A percentile compares a stretch with the other conserved stretches of the same genome.
phyloP scores from a whole-genome alignment of 2,888 invertebrate genomes.

The Netelia melanura region DNA sequence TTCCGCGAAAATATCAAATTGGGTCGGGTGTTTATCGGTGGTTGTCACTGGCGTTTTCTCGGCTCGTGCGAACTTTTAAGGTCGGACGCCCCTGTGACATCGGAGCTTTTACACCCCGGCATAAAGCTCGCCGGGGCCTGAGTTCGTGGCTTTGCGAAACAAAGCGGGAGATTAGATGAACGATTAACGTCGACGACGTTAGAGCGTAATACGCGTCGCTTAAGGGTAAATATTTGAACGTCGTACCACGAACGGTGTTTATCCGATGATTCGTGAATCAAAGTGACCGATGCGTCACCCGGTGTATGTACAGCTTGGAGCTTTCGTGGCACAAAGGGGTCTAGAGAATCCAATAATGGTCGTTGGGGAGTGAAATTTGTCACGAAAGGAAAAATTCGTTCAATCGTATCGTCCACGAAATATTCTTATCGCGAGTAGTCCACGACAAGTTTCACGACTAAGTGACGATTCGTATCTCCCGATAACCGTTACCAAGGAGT shows the following conservation, averaged over 20 bases:
- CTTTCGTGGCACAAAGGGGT: not conserved
- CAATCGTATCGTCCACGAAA: no score
- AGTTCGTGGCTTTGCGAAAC: not conserved
- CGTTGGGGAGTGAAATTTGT: no score
- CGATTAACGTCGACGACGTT: constrained; percentile 14
- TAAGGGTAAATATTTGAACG: constrained; percentile 41
- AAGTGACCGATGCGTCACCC: constrained; percentile 35
- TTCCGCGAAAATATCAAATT: not conserved
- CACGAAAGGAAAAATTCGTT: no score
- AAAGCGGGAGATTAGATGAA: not conserved
- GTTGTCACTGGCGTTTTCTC: not conserved
- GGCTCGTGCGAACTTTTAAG: not conserved
- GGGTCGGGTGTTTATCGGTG: not conserved
- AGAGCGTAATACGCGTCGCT: constrained; percentile 14
- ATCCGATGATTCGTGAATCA: constrained; percentile 32
- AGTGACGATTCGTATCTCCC: no score
- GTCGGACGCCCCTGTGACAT: not conserved
- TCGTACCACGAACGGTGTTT: constrained; percentile 4
- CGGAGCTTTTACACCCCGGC: constrained; percentile 36
- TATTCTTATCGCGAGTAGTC: no score
- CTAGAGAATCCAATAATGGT: constrained; percentile 7
- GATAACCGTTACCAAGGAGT: no score
- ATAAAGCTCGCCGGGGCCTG: constrained; percentile 10
- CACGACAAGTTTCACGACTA: no score
- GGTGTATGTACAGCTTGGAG: not conserved